Evolutionary conservation across 2,888 invertebrate genomes (phyloP).

Genomic region (Parapristionchus giblindavisi): DNA sequence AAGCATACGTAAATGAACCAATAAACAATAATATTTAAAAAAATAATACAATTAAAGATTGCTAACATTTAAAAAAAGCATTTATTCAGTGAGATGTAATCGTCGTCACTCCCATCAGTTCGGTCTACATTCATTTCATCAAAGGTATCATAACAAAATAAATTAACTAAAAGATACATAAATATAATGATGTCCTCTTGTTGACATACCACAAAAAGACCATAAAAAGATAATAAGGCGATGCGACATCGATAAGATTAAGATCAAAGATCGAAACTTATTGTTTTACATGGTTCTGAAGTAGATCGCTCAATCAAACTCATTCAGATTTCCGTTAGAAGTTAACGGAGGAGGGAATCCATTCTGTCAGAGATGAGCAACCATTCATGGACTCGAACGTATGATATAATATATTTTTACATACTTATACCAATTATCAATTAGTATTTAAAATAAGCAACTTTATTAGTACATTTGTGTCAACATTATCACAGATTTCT

Average conservation of each 20-base stretch:
- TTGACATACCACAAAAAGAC: too few relatives aligned
- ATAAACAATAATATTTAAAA: too few relatives aligned
- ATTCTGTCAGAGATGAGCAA: neutral
- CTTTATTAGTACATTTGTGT: neutral
- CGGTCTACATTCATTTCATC: slow-evolving; percentile 10
- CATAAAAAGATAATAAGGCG: too few relatives aligned
- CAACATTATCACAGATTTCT: neutral
- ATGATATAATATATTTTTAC: neutral
- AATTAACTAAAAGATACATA: neutral
- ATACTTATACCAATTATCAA: neutral
- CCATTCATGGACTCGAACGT: slow-evolving; percentile 13
- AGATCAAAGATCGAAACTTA: too few relatives aligned
- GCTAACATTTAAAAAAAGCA: neutral
- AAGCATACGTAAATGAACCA: too few relatives aligned
- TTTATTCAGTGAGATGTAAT: slow-evolving; percentile 18
- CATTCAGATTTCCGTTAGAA: slow-evolving; percentile 24
- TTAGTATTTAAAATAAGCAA: neutral
- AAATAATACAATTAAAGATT: too few relatives aligned
- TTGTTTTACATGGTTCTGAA: neutral
- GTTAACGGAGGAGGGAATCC: too few relatives aligned
- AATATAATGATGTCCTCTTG: too few relatives aligned
- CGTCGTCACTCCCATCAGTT: slow-evolving; percentile 18
- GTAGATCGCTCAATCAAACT: neutral
- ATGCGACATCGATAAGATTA: too few relatives aligned
- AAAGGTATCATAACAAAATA: neutral